Evolutionary conservation across 1,140 invertebrate genomes (phyloP), one percentile per base, ranked within the genome.

Genomic region (Drosophila mauritiana): DNA sequence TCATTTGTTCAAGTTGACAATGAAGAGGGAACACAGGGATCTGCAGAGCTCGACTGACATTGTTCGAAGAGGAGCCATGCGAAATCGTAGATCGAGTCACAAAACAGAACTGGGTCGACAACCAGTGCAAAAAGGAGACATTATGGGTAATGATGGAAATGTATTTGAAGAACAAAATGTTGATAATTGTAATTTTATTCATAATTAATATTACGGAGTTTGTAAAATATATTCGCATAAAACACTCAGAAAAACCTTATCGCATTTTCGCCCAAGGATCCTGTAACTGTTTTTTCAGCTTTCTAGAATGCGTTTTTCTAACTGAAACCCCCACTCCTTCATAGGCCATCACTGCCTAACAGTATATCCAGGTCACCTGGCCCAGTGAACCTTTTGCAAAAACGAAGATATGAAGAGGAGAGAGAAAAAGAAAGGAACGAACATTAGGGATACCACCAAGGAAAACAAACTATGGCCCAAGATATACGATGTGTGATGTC

Each of bases 401-500:
- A 89, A 55, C 25, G 69, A 46, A 40, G 22, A 67, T 58, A 37
- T 58, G 17, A 37, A 31, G 54, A 39, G 20, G n/a, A 40, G 12
- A 27, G 22, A 39, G 48, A 6, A 40, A 22, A 54, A 62, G 65
- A 57, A 67, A 40, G 39, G 22, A 48, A 46, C 45, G 39, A 56
- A 39, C 48, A 61, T 58, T 51, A 54, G 61, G 53, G 77, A 89
- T 67, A 58, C 63, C 72, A 90, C 58, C 63, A 85, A 90, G 69
- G 68, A 82, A 80, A 80, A 90, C 79, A 82, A 90, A 81, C 86
- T 72, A 52, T 65, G 52, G 62, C 63, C 57, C 72, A 79, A 75
- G 86, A 90, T 90, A 90, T 89, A 90, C 75, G 90, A 91, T 91
- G 90, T 91, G 90, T 91, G 86, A 91, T 91, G 73, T 85, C 84